A percentile compares a stretch with the other conserved stretches of the same genome.
Evolutionary conservation across 2,888 invertebrate genomes (phyloP).

Genomic region (Geophilus truncorum): DNA sequence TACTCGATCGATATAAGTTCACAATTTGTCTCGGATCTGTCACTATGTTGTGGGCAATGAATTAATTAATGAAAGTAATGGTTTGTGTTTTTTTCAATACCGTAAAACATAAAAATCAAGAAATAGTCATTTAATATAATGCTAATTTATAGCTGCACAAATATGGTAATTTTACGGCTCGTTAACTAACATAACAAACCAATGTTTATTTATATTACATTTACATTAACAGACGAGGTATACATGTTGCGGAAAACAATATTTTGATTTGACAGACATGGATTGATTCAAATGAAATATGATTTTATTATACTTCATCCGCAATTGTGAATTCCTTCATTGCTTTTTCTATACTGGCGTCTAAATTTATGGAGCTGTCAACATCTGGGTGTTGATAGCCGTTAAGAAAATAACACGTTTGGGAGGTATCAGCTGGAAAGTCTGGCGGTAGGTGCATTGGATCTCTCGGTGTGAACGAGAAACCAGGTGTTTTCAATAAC

Average conservation of each 20-base stretch:
- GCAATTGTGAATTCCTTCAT: slow-evolving; percentile 28
- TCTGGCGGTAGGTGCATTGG: slow-evolving; percentile 75
- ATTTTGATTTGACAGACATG: too few species aligned
- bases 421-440: slow-evolving; percentile 69
- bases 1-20: background rate
- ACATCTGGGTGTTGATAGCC: slow-evolving; percentile 69
- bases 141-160: too few species aligned
- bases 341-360: slow-evolving; percentile 31
- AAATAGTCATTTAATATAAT: too few species aligned
- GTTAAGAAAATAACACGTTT: slow-evolving; percentile 79
- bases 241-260: too few species aligned
- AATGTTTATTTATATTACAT: too few species aligned
- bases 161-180: too few species aligned
- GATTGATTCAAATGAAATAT: background rate
- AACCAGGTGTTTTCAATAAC: slow-evolving; percentile 68
- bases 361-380: slow-evolving; percentile 6
- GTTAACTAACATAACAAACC: too few species aligned
- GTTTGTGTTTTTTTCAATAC: too few species aligned
- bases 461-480: slow-evolving; percentile 68
- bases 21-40: background rate
- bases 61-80: too few species aligned
- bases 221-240: too few species aligned
- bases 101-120: too few species aligned
- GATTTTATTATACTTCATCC: background rate
- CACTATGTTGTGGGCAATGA: too few species aligned